Base-by-base conservation (phyloP, 30 jellyfish, hydroid and myxozoan genomes). In the Sanderia malayensis region DNA sequence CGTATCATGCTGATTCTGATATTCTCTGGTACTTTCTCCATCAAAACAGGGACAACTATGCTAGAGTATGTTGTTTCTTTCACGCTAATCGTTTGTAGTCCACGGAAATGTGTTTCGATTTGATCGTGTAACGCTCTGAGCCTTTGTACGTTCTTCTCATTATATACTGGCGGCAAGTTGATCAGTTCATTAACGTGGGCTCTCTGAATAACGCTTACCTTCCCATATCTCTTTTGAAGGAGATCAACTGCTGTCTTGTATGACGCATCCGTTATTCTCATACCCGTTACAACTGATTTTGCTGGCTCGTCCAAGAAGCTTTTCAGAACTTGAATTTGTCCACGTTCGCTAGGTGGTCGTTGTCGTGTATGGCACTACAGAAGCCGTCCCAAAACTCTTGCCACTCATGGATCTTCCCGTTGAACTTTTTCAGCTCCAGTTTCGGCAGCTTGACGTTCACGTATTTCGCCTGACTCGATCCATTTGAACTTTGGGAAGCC, bases 291-390 rank as follows among this genome's bases (percentile, higher is more conserved):
- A 17, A 73, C 85, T 2, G 75, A 33, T 31, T 31, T 73, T 23
- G 85, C 76, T 57, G 85, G 85, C 65, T 73, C 85, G 53, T 29
- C 34, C 67, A 73, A 58, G 15, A 65, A 73, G 66, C 57, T 73
- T 24, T 60, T 31, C 27, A 73, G 33, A 27, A 52, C 53, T 37
- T 73, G 65, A 44, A 73, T 52, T 33, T 71, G 26, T n/a, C 64
- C 7, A 72, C 52, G 41, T 49, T 58, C 22, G 73, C 59, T 22
- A 71, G 72, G 27, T 71, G 73, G 25, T 46, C 83, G 27, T 47
- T 30, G 22, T 71, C 59, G 29, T 71, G 73, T 4, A 71, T 72
- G 8, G 72, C 57, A 21, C 71, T 52, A 4, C 0, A 13, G 45
- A 66, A 66, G 9, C 68, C 15, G 32, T 71, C 81, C 81, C 71